These are phyloP conservation scores for Scaptomyza polygonia DNA, from an alignment of 2,888 invertebrate species.

Conservation along the genomic window DNA sequence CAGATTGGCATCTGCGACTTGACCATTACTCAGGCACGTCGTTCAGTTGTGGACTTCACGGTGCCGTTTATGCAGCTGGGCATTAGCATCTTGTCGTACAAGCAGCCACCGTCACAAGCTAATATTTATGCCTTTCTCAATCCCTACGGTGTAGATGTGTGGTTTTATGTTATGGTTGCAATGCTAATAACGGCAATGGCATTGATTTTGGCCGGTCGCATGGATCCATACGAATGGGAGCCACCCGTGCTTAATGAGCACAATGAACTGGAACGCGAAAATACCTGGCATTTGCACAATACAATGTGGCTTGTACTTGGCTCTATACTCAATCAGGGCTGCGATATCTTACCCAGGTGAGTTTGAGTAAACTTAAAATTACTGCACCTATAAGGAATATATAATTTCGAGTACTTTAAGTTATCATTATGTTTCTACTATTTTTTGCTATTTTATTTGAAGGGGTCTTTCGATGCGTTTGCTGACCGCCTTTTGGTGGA, in stretches of 20 bases:
- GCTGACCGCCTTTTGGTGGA: slow-evolving; percentile 92
- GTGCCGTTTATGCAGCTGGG: slow-evolving; percentile 99
- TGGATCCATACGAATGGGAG: slow-evolving; percentile 90
- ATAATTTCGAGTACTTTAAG: too few species aligned
- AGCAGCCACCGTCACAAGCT: slow-evolving; percentile 89
- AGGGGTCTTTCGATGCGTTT: slow-evolving; percentile 91
- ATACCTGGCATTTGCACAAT: slow-evolving; percentile 94
- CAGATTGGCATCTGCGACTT: slow-evolving; percentile 98
- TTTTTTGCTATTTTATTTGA: not conserved
- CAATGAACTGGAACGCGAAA: slow-evolving; percentile 93
- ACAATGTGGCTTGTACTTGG: slow-evolving; percentile 97
- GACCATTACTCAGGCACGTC: slow-evolving; percentile 97
- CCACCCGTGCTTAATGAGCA: slow-evolving; percentile 94
- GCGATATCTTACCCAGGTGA: slow-evolving; percentile 94
- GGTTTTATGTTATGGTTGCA: slow-evolving; percentile 95
- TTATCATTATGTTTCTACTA: not conserved
- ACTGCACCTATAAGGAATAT: too few species aligned
- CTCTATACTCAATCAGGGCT: slow-evolving; percentile 96
- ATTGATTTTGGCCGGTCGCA: slow-evolving; percentile 90
- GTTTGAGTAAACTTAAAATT: not conserved
- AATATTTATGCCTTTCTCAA: slow-evolving; percentile 94
- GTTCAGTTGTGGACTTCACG: slow-evolving; percentile 95
- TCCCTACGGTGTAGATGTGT: slow-evolving; percentile 93
- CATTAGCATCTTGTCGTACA: slow-evolving; percentile 94
- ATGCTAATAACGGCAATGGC: slow-evolving; percentile 92